Evolutionary conservation across 2,888 invertebrate genomes (phyloP).

Genomic region (Drosophila bunnanda): DNA sequence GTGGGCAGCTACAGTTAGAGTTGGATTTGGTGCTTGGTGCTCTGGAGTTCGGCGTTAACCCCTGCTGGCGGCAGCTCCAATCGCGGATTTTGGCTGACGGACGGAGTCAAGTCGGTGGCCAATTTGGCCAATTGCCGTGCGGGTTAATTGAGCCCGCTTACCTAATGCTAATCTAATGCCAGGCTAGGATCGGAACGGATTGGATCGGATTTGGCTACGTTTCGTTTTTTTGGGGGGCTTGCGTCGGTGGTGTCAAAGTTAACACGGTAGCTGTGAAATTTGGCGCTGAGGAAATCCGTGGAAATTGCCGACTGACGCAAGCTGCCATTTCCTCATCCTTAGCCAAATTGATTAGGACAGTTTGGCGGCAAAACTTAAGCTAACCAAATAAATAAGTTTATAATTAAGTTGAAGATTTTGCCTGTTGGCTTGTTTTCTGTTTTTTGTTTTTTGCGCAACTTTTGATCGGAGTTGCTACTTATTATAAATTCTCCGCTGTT

Average conservation of each 20-base stretch:
- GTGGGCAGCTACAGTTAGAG: constrained; percentile 59
- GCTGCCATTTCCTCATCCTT: constrained; percentile 72
- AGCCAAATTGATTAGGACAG: constrained; percentile 79
- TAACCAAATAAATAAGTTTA: constrained; percentile 75
- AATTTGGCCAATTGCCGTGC: constrained; percentile 67
- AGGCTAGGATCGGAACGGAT: constrained; percentile 29
- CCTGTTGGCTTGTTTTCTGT: constrained; percentile 19
- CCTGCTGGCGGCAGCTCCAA: constrained; percentile 35
- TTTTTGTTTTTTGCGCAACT: constrained; percentile 58
- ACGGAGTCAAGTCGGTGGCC: constrained; percentile 51
- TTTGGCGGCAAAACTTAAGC: constrained; percentile 41
- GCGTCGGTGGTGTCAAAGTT: constrained; percentile 75
- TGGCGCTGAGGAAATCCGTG: constrained; percentile 73
- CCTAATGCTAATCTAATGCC: constrained; percentile 57
- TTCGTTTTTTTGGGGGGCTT: constrained; percentile 22
- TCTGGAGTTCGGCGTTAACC: constrained; percentile 16
- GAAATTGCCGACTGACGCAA: constrained; percentile 58
- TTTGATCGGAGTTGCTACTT: constrained; percentile 51
- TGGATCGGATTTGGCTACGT: constrained; percentile 5
- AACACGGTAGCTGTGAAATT: constrained; percentile 77
- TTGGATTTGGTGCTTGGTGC: constrained; percentile 1
- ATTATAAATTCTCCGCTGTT: constrained; percentile 64
- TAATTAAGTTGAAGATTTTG: constrained; percentile 69
- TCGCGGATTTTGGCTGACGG: constrained; percentile 35
- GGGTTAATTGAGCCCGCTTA: constrained; percentile 56